Evolutionary conservation across 2,113 vertebrate species (phyloP).

Genomic region (Sardina pilchardus): DNA sequence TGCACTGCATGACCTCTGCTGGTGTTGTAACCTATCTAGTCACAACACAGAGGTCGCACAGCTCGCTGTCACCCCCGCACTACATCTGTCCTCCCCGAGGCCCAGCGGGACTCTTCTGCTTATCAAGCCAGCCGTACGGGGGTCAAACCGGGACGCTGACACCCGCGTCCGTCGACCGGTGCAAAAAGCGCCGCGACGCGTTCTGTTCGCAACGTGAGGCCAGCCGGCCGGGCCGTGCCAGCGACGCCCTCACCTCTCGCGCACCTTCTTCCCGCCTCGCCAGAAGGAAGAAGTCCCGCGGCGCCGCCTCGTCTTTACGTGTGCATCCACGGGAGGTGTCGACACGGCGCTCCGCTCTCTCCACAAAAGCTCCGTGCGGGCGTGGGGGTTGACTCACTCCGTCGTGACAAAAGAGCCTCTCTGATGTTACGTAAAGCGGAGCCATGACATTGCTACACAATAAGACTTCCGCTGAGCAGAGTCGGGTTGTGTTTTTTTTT

Average conservation of each 20-base stretch:
- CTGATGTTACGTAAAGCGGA: neutral
- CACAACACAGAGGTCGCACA: neutral
- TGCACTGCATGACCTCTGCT: neutral
- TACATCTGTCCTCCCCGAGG: neutral
- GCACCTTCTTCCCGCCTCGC: neutral
- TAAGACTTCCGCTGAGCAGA: neutral
- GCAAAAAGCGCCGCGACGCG: neutral
- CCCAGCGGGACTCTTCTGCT: neutral
- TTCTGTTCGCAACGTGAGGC: neutral
- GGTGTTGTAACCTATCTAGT: neutral
- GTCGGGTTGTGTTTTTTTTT: neutral
- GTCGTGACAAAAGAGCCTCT: neutral
- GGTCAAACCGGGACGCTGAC: neutral
- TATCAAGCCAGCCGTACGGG: neutral
- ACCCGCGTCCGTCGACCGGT: neutral
- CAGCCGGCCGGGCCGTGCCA: no score
- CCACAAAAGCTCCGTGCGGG: neutral
- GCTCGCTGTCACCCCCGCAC: neutral
- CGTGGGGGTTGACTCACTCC: neutral
- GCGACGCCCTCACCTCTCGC: neutral
- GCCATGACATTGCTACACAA: neutral
- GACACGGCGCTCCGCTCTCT: neutral
- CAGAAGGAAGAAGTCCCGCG: neutral
- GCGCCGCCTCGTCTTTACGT: neutral
- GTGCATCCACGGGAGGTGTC: neutral